Evolutionary conservation across 2,113 vertebrate species (phyloP), one percentile per base, ranked within the genome.

Genomic region (Cyanoramphus novaezelandiae): DNA sequence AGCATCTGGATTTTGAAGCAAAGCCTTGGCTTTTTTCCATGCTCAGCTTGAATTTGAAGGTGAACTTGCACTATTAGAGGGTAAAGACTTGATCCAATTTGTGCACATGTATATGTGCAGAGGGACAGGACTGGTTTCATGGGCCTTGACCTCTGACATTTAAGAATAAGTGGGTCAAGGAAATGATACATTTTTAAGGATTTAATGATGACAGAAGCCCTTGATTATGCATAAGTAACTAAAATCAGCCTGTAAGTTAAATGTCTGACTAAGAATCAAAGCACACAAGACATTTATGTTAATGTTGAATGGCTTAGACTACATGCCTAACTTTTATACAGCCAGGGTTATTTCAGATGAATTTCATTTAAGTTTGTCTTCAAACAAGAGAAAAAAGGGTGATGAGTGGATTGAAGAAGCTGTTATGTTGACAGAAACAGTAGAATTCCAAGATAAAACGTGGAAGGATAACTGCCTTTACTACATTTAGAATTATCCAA

Each of bases 221-320:
- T 96, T 62, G 76, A 90, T 88, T 92, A 82, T 88, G 55, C 76
- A 62, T 65, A 81, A 81, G 55, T 62, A 16, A 83, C 88, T 93
- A 86, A 94, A 88, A 88, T 82, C 80, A 75, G 47, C 6, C 35
- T 88, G 43, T 24, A 90, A 93, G 46, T 86, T 91, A 93, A 94
- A 91, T 84, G 46, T 91, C 88, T 94, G 50, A 86, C 39, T 81
- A 77, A 50, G 50, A 92, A 88, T 81, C 64, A 86, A 86, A 91
- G 76, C 72, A 93, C 88, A 84, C 46, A 88, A 83, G 64, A 33
- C 25, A 68, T 90, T 93, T 90, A 81, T 67, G n/a, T 78, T 27
- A 44, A 60, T 59, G 16, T 59, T 88, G 83, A 92, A 75, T 25
- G 29, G 16, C 24, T 91, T 84, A 75, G 43, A 64, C 27, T 79